Percentiles rank a stretch among this genome's conserved stretches.
phyloP scores from a whole-genome alignment of 2,797 vertebrate species.

The Champsocephalus gunnari region DNA sequence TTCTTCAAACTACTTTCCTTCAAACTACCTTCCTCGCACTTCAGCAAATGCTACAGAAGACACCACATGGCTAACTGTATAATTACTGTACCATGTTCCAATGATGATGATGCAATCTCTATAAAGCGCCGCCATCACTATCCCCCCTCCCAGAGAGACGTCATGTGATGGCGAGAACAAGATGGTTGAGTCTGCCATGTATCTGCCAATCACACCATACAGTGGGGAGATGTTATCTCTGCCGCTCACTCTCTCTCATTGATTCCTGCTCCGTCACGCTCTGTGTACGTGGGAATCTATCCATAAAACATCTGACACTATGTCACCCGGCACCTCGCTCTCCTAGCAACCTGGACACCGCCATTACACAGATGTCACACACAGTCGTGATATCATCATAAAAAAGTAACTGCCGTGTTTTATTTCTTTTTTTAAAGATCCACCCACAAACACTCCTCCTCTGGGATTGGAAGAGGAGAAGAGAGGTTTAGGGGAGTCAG shows the following conservation, averaged over 20 bases:
- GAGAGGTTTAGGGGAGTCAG: conserved; percentile 57
- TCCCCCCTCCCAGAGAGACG: conserved; percentile 37
- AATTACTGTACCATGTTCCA: conserved; percentile 31
- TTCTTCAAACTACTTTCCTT: not conserved
- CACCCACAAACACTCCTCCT: conserved; percentile 6
- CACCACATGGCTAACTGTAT: conserved; percentile 40
- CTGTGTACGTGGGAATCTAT: conserved; percentile 46
- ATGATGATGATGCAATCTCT: conserved; percentile 47
- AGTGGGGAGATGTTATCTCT: conserved; percentile 60
- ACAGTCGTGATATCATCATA: conserved; percentile 79
- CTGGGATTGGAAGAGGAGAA: conserved; percentile 51
- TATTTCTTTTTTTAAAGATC: conserved; percentile 2
- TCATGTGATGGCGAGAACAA: conserved; percentile 46
- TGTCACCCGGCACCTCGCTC: conserved; percentile 54
- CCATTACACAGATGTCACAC: conserved; percentile 82
- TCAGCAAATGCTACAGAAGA: not conserved
- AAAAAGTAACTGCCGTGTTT: conserved; percentile 62
- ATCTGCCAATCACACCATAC: conserved; percentile 73
- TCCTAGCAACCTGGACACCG: conserved; percentile 66
- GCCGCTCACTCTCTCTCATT: conserved; percentile 36
- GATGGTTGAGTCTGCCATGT: conserved; percentile 59
- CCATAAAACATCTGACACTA: conserved; percentile 71
- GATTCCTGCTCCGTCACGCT: conserved; percentile 45
- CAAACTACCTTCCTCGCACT: not conserved
- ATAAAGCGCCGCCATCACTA: conserved; percentile 40